Evolutionary conservation across 2,888 invertebrate species (phyloP).

Genomic region (Agrotis puta): DNA sequence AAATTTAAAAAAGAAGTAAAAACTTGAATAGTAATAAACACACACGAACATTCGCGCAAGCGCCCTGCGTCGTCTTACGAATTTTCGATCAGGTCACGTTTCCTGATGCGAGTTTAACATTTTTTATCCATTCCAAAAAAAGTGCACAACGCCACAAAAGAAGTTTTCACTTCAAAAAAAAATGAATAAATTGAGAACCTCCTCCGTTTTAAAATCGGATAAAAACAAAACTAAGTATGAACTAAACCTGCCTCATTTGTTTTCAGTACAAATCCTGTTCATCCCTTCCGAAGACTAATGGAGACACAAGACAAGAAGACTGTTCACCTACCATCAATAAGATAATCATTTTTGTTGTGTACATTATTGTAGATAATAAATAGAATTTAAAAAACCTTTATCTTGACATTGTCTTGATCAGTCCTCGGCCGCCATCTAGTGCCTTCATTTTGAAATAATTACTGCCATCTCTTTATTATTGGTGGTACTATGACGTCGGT

Average conservation of each 20-base stretch:
- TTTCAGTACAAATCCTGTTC: conserved; percentile 84
- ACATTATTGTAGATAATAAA: conserved; percentile 21
- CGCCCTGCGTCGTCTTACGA: too few relatives aligned
- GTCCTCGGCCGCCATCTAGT: conserved; percentile 26
- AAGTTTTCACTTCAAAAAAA: too few relatives aligned
- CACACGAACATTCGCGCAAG: too few relatives aligned
- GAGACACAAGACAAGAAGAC: conserved; percentile 67
- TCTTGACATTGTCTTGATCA: too few relatives aligned
- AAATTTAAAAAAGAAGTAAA: too few relatives aligned
- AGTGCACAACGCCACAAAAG: too few relatives aligned
- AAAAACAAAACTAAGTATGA: background rate
- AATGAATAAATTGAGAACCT: too few relatives aligned
- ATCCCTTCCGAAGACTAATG: conserved; percentile 81
- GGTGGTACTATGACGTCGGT: background rate
- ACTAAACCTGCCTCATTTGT: background rate
- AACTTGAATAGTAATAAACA: too few relatives aligned
- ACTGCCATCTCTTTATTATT: conserved; percentile 38
- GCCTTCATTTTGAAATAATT: background rate
- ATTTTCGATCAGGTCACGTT: too few relatives aligned
- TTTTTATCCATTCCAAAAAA: too few relatives aligned
- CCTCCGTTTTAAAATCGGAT: too few relatives aligned
- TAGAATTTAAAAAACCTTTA: background rate
- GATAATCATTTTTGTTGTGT: conserved; percentile 29
- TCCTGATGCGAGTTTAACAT: too few relatives aligned
- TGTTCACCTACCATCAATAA: conserved; percentile 73